phyloP scores from a whole-genome alignment of 2,113 vertebrate species.

The Salvelinus sp. region DNA sequence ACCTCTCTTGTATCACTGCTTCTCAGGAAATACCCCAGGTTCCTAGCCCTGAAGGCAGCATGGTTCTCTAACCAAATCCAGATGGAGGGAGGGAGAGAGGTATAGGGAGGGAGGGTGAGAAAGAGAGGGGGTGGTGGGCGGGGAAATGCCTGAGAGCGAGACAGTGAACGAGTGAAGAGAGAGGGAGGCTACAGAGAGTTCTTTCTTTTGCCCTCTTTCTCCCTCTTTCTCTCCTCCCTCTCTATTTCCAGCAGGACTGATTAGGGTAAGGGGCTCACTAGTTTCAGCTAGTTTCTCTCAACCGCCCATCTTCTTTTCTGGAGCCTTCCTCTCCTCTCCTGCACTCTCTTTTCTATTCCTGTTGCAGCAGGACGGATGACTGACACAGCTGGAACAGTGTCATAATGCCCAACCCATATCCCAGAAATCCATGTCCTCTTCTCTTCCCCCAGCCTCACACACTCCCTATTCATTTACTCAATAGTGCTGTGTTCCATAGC shows the following conservation, averaged over 20 bases:
- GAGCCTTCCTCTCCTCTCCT: conserved; percentile 4
- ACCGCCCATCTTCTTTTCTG: neutral
- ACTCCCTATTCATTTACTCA: neutral
- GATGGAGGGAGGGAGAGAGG: conserved; percentile 63
- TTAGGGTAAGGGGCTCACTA: neutral
- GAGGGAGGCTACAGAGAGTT: conserved; percentile 3
- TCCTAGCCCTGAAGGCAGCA: conserved; percentile 68
- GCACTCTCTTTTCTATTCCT: conserved; percentile 14
- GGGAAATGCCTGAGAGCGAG: conserved; percentile 7
- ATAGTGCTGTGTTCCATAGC: neutral
- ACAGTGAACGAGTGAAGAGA: conserved; percentile 10
- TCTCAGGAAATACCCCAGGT: conserved; percentile 70
- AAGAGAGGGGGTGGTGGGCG: conserved; percentile 2
- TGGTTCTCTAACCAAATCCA: conserved; percentile 69
- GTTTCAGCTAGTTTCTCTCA: conserved; percentile 3
- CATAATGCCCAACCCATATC: conserved; percentile 18
- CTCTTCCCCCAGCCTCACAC: neutral
- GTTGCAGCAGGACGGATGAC: conserved; percentile 10
- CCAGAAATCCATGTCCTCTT: neutral
- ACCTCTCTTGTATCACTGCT: conserved; percentile 20
- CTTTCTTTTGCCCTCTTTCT: neutral
- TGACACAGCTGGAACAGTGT: conserved; percentile 17
- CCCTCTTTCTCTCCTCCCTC: conserved; percentile 6
- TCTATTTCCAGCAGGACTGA: neutral
- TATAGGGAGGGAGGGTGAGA: conserved; percentile 27